Conservation (phyloP, 2,113 vertebrate genomes). For the Equus quagga region DNA sequence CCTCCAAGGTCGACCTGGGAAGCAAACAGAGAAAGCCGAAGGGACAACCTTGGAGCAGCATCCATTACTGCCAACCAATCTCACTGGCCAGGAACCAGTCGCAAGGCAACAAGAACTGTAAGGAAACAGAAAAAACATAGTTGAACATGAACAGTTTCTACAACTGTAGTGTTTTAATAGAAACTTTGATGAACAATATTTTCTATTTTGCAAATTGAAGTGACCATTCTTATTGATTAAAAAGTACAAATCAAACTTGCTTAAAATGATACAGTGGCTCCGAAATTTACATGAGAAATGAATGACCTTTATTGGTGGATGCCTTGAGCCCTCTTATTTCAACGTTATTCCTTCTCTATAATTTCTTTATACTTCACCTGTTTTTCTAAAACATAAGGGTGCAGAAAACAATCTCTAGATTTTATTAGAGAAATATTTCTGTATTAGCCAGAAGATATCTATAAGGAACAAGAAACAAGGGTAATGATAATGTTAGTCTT, state of each 20-base stretch:
- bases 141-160: background rate
- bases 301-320: background rate
- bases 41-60: background rate
- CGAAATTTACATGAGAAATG: background rate
- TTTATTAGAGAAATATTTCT: background rate
- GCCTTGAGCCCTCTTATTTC: background rate
- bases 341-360: background rate
- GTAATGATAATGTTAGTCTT: background rate
- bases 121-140: background rate
- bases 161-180: background rate
- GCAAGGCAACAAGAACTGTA: background rate
- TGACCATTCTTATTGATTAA: background rate
- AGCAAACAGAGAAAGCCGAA: background rate
- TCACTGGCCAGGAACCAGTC: background rate
- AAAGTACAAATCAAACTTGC: background rate
- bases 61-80: background rate
- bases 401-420: background rate
- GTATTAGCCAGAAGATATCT: background rate
- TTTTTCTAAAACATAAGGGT: background rate
- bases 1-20: background rate
- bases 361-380: background rate
- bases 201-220: background rate
- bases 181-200: background rate
- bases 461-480: background rate
- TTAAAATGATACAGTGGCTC: background rate